Evolutionary conservation across 2,888 invertebrate genomes (phyloP).

Genomic region (Drepanosiphum platanoidis): DNA sequence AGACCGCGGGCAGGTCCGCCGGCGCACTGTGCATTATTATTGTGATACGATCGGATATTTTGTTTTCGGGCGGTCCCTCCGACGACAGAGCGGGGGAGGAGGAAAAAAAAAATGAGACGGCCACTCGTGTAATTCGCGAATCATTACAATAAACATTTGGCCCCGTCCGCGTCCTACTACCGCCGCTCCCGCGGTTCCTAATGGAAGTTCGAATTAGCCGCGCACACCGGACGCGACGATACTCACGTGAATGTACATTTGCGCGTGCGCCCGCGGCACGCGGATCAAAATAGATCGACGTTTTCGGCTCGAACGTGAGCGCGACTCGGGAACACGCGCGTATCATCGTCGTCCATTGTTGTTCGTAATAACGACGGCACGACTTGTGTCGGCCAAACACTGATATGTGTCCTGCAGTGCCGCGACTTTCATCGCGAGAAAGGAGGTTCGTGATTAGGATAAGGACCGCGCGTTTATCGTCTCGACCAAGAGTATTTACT

Average conservation of each 20-base stretch:
- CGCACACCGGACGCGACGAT: neutral
- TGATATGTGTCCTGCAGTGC: too few relatives aligned
- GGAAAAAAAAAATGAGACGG: neutral
- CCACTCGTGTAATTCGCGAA: conserved; percentile 1
- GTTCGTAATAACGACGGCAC: too few relatives aligned
- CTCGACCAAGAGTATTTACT: too few relatives aligned
- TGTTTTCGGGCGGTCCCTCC: neutral
- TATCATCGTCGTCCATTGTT: neutral
- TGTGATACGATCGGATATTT: neutral
- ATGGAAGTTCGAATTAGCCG: conserved; percentile 29
- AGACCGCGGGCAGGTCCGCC: neutral
- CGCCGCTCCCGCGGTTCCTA: neutral
- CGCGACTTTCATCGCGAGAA: too few relatives aligned
- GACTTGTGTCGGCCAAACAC: too few relatives aligned
- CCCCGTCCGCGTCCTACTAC: neutral
- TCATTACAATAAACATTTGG: conserved; percentile 16
- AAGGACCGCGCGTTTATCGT: too few relatives aligned
- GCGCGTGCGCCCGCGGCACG: neutral
- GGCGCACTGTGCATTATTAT: neutral
- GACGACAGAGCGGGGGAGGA: too few relatives aligned
- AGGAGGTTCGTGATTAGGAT: too few relatives aligned
- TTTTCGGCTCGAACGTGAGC: too few relatives aligned
- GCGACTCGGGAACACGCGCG: too few relatives aligned
- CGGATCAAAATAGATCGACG: neutral
- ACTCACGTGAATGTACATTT: neutral